Conservation (phyloP, 2,113 vertebrate species). For the Hyperopisus bebe region DNA sequence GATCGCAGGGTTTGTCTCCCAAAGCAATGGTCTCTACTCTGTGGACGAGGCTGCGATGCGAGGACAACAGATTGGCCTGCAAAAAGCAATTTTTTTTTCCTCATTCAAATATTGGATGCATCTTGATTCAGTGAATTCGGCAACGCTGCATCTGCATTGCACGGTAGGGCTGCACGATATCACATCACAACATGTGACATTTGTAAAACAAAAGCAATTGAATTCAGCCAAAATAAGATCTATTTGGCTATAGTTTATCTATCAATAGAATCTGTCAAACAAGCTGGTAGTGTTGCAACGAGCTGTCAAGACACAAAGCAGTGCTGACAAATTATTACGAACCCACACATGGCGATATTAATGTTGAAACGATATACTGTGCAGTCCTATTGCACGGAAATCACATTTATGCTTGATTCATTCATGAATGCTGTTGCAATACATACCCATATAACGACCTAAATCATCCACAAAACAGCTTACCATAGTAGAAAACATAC, state of each 20-base stretch:
- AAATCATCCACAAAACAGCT: not conserved
- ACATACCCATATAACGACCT: not conserved
- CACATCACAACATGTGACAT: not conserved
- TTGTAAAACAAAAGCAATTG: not conserved
- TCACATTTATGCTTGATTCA: not conserved
- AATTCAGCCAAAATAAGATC: not conserved
- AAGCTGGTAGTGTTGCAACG: not conserved
- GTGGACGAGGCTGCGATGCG: slow-evolving; percentile 85
- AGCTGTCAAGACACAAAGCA: not conserved
- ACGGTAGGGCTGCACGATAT: not conserved
- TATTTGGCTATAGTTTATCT: not conserved
- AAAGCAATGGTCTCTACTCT: slow-evolving; percentile 84
- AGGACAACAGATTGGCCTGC: slow-evolving; percentile 93
- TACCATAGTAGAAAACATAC: slow-evolving; percentile 39
- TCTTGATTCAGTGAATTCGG: not conserved
- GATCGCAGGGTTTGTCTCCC: slow-evolving; percentile 88
- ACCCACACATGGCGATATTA: not conserved
- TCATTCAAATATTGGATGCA: not conserved
- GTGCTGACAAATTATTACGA: not conserved
- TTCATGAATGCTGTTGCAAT: not conserved
- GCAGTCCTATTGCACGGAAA: not conserved
- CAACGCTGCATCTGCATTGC: not conserved
- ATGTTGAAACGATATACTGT: not conserved
- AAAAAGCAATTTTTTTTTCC: not conserved
- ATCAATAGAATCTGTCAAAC: not conserved